Evolutionary conservation across 2,888 invertebrate species (phyloP), one percentile per base, ranked within the genome.

Genomic region (Cheilosia scutellata): DNA sequence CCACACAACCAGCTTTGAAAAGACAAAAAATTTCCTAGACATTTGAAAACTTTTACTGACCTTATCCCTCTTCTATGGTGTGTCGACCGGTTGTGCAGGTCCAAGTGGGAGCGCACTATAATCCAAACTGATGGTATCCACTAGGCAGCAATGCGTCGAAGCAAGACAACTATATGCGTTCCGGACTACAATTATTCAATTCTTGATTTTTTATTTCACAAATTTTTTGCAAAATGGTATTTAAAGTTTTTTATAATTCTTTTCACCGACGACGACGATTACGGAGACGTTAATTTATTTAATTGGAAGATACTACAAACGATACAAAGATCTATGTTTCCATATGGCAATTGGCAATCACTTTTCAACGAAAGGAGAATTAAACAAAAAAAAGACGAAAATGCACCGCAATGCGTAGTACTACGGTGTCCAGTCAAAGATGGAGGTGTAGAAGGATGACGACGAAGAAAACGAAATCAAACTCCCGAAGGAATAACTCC

Each of bases 321-420:
- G 66, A 74, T 29, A 53, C 44, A n/a, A 49, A 29, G 25, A 16
- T 68, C 31, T 33, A 20, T 53, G 13, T 20, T n/a, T 57, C 60
- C 58, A 71, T 51, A 33, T 33, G 68, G 37, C 37, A 20, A 20
- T 20, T 20, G 20, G 20, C 2, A 68, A 40, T 65, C 71, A 84
- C 79, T 75, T 68, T 37, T 37, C 9, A 25, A 55, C 55, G 40
- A 51, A n/a, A n/a, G n/a, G 37, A 68, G 44, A 60, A 42, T 47
- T 6, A 25, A 6, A 13, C 51, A 27, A 68, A 33, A 62, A 70
- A 37, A 77, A 53, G 37, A 60, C 11, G 42, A 51, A 68, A 80
- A 84, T 84, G 84, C 84, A 84, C 84, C 80, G 84, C 84, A 84
- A 84, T 84, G 84, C 80, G 80, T 78, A 84, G 74, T 55, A 66